Evolutionary conservation across 2,113 vertebrate genomes (phyloP).

Genomic region (Pedetes capensis): DNA sequence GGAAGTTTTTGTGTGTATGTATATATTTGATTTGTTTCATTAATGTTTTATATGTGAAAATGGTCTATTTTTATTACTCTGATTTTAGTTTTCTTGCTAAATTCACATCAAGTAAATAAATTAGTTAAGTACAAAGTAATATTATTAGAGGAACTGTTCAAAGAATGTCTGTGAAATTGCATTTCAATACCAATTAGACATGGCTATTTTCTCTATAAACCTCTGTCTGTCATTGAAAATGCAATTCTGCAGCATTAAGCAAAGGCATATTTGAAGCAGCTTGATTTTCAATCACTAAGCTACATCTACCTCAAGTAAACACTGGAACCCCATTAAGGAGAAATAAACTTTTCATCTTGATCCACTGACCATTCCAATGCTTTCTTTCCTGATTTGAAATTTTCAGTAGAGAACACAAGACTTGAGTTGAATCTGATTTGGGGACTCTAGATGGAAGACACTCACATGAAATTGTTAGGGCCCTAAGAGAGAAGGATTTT

Average conservation of each 20-base stretch:
- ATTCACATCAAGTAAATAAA: conserved; percentile 69
- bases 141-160: conserved; percentile 68
- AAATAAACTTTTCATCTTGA: background rate
- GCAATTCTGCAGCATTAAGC: conserved; percentile 56
- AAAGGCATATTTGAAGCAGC: conserved; percentile 51
- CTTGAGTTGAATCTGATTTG: background rate
- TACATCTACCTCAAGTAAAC: conserved; percentile 47
- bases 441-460: background rate
- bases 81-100: conserved; percentile 57
- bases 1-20: background rate
- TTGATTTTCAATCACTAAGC: conserved; percentile 41
- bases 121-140: conserved; percentile 68
- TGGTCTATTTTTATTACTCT: background rate
- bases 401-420: background rate
- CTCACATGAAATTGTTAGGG: background rate
- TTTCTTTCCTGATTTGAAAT: background rate
- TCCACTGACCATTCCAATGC: background rate
- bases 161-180: conserved; percentile 74
- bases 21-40: background rate
- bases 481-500: background rate
- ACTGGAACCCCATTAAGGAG: conserved; percentile 19
- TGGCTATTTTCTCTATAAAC: conserved; percentile 62
- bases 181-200: conserved; percentile 74
- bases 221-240: conserved; percentile 33
- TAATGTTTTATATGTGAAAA: background rate